Percentiles rank a stretch among this genome's conserved stretches.
Evolutionary conservation across 2,888 invertebrate genomes (phyloP).

Genomic region (Caenorhabditis sp.): DNA sequence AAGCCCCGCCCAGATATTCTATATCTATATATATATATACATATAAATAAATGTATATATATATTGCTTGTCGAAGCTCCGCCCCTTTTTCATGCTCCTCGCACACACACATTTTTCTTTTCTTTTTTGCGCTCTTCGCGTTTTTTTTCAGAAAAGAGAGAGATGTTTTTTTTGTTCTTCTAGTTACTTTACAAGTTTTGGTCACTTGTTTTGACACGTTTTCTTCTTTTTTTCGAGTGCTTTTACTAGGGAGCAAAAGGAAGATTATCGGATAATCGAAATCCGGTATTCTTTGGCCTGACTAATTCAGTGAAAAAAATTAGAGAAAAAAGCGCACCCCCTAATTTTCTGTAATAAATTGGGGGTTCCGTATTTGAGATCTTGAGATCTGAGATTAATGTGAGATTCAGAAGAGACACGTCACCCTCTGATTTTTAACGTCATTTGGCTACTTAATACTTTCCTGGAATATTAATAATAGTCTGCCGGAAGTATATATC

Average conservation of each 20-base stretch:
- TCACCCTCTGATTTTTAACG: too few relatives aligned
- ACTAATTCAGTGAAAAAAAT: neutral
- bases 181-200: constrained; percentile 45
- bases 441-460: too few relatives aligned
- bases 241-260: too few relatives aligned
- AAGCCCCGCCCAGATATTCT: neutral
- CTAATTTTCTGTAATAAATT: neutral
- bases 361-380: neutral
- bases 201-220: constrained; percentile 38
- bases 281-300: neutral
- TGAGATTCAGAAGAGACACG: neutral
- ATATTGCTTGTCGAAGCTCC: neutral
- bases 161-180: constrained; percentile 17
- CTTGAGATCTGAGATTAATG: neutral
- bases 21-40: neutral
- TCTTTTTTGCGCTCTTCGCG: neutral
- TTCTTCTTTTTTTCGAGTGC: neutral
- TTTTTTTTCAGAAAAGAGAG: neutral
- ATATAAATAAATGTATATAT: neutral
- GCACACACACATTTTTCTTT: neutral
- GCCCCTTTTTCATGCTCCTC: constrained; percentile 21
- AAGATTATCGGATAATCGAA: too few relatives aligned
- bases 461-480: too few relatives aligned
- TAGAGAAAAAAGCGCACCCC: neutral
- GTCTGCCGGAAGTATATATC: too few relatives aligned